Percentiles rank a stretch among this genome's conserved stretches.
These are phyloP conservation scores for Danio jaintianensis DNA, from an alignment of 2,797 vertebrate genomes.

Conservation along the genomic window DNA sequence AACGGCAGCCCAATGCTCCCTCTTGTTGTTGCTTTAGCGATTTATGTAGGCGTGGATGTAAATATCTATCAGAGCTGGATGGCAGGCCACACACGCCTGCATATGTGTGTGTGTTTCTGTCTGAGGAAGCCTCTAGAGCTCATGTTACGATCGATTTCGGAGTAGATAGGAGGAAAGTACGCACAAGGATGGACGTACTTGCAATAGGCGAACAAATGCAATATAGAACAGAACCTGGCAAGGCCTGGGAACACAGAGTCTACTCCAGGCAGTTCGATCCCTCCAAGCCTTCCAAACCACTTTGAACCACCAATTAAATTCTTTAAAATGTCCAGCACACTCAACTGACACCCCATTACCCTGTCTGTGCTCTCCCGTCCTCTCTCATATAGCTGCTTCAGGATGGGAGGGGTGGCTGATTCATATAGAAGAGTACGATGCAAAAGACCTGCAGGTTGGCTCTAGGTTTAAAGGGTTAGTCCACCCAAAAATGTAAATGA, in stretches of 20 bases:
- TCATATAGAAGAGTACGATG: neutral
- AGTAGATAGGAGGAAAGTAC: slow-evolving; percentile 64
- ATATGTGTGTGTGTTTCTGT: slow-evolving; percentile 42
- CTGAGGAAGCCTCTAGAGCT: slow-evolving; percentile 68
- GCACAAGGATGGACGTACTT: slow-evolving; percentile 51
- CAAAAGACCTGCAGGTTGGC: neutral
- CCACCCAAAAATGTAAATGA: too few relatives aligned
- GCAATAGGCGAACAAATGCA: slow-evolving; percentile 65
- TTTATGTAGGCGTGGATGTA: slow-evolving; percentile 64
- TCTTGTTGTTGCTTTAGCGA: slow-evolving; percentile 62
- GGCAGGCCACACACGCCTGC: slow-evolving; percentile 43
- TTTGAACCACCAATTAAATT: slow-evolving; percentile 47
- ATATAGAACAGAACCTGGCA: slow-evolving; percentile 24
- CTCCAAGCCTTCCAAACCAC: slow-evolving; percentile 38
- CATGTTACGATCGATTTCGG: slow-evolving; percentile 74
- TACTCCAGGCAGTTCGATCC: slow-evolving; percentile 10
- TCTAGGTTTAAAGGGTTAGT: neutral
- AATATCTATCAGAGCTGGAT: slow-evolving; percentile 58
- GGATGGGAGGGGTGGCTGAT: slow-evolving; percentile 30
- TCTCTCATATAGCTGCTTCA: slow-evolving; percentile 44
- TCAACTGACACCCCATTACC: slow-evolving; percentile 59
- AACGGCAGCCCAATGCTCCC: slow-evolving; percentile 44
- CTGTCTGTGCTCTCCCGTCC: slow-evolving; percentile 44
- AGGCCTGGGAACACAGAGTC: slow-evolving; percentile 29
- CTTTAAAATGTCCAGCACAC: slow-evolving; percentile 55